Evolutionary conservation across 2,888 invertebrate genomes (phyloP), one percentile per base, ranked within the genome.

Genomic region (Cetonia aurata): DNA sequence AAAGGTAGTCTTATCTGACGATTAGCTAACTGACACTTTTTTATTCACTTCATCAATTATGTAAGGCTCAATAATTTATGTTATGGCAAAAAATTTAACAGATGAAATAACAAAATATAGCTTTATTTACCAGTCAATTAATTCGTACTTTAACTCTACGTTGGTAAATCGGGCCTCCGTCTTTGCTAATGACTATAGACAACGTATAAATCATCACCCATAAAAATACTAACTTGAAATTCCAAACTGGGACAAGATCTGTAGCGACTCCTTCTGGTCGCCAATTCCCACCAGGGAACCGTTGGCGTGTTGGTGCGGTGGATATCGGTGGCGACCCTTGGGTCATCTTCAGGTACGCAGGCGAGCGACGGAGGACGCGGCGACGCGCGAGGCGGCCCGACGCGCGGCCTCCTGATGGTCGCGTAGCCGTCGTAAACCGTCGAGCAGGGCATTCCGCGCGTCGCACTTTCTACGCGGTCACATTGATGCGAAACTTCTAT

Each of bases 201-300:
- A 33, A 6, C 33, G 33, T 33, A 33, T n/a, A n/a, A n/a, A n/a
- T n/a, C n/a, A n/a, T 25, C 4, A 25, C 25, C 25, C 41, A 56
- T 50, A 60, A 57, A 72, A 67, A 71, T 75, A 79, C 78, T 77
- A 77, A 81, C 86, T 83, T 82, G 87, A 86, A 90, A 89, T 87
- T 93, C 91, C 75, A 94, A 87, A 74, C 92, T 91, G 56, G 94
- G 94, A 83, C 95, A 95, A 79, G 94, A 94, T 79, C 93, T 89
- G 76, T 95, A 92, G 74, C 94, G 90, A 78, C 91, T 91, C 59
- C 87, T 86, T 75, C 92, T 91, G 77, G 91, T 89, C 48, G 95
- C 95, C 77, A 95, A 84, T 84, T 95, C 95, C 91, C 94, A 95
- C 95, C 95, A 95, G 0, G 95, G 95, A 73, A 95, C 89, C 70